Base-by-base conservation (phyloP, 2,888 invertebrate species). In the Tenthredo amoena region DNA sequence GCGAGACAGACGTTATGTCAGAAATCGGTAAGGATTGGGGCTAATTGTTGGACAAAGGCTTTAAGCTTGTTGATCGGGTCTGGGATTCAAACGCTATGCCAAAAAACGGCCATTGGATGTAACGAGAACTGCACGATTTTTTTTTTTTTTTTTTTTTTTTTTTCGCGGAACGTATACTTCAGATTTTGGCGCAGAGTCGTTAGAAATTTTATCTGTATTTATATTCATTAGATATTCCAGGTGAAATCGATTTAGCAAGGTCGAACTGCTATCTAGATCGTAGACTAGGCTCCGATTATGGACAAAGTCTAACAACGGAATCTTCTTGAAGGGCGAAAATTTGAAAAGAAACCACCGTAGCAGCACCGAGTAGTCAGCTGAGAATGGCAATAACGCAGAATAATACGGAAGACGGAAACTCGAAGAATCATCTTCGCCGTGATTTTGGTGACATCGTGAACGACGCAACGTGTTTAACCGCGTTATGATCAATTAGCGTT, bases 401-500 rank as follows among this genome's bases (percentile, higher is more conserved):
- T 43, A 58, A 26, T 82, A 55, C 37, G 83, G 83, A 26, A 82
- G 71, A 58, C 40, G 71, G 55, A 85, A 47, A 34, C 62, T 85
- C 85, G 26, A 85, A 84, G 84, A 74, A 72, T 40, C 50, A 50
- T 84, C 62, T 55, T 83, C 34, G 76, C 21, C n/a, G 84, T 84
- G 84, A 72, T 74, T 74, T 86, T 83, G 77, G 85, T 84, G 74
- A 72, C 82, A 86, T 87, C 85, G 55, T 26, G 84, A 85, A 65
- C 82, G 85, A 85, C 77, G 76, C 82, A 65, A 83, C 79, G 62
- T 86, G 86, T 81, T 86, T 68, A 79, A 84, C 84, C 83, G 88
- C 88, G 85, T 89, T 87, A 87, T 88, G 89, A 88, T 89, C 87
- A 90, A 91, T 90, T 88, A 88, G 87, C 87, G 88, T 86, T 47